Evolutionary conservation across 2,888 invertebrate genomes (phyloP).

Genomic region (Plusia festucae): DNA sequence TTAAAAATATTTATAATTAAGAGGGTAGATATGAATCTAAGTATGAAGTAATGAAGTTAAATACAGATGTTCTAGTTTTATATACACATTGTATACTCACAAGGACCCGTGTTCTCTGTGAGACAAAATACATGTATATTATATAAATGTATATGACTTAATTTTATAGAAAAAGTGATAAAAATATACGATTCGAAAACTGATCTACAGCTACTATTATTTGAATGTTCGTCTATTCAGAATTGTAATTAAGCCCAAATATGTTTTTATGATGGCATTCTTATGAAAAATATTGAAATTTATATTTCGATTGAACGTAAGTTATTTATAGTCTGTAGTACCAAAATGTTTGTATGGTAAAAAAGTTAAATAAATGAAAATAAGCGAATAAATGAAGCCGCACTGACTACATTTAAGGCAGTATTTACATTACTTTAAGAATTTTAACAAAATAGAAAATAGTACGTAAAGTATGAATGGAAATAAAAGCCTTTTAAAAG

Average conservation of each 20-base stretch:
- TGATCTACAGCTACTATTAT: neutral
- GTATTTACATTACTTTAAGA: conserved; percentile 43
- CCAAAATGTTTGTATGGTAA: conserved; percentile 15
- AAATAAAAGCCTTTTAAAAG: conserved; percentile 2
- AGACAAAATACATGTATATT: conserved; percentile 80
- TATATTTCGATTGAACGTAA: neutral
- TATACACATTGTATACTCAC: conserved; percentile 80
- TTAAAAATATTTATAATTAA: neutral
- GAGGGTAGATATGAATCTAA: conserved; percentile 12
- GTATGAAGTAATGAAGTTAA: conserved; percentile 57
- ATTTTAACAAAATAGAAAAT: conserved; percentile 15
- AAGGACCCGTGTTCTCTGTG: conserved; percentile 87
- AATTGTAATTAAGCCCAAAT: neutral
- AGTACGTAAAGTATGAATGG: neutral
- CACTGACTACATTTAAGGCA: conserved; percentile 47
- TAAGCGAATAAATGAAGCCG: conserved; percentile 52
- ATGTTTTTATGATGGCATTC: neutral
- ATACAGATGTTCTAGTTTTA: conserved; percentile 61
- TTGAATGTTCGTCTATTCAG: neutral
- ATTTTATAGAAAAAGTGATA: conserved; percentile 7
- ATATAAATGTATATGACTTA: conserved; percentile 56
- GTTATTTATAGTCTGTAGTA: neutral
- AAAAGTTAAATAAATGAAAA: conserved; percentile 26
- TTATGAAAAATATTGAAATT: neutral
- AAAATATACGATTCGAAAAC: neutral